phyloP scores from a whole-genome alignment of 2,888 invertebrate species.

The Dugesia japonica region DNA sequence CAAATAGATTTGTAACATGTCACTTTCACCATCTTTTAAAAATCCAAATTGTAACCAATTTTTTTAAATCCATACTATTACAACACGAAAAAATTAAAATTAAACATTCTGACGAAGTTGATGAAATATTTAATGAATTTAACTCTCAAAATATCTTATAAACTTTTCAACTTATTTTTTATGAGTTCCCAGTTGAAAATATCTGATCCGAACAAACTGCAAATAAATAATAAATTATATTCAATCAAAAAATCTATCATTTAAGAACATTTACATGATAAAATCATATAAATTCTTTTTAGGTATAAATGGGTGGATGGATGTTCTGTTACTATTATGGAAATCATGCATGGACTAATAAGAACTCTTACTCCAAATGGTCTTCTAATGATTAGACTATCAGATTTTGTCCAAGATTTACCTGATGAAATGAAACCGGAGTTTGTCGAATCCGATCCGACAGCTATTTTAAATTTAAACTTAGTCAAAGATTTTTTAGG shows the following conservation, averaged over 20 bases:
- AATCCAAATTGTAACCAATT: no score
- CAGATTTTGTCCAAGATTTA: conserved; percentile 35
- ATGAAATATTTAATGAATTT: no score
- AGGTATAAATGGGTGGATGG: conserved; percentile 38
- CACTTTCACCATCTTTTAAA: no score
- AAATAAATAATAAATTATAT: no score
- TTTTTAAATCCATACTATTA: no score
- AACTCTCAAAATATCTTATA: no score
- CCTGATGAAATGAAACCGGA: conserved; percentile 35
- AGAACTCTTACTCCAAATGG: conserved; percentile 38
- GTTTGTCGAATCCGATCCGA: conserved; percentile 23
- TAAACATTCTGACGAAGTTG: no score
- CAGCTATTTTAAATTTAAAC: conserved; percentile 29
- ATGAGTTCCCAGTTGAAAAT: no score
- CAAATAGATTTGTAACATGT: no score
- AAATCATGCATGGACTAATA: conserved; percentile 39
- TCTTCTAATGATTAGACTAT: conserved; percentile 37
- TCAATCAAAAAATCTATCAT: background rate
- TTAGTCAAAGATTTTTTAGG: conserved; percentile 20
- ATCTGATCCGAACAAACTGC: no score
- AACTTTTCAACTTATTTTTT: no score
- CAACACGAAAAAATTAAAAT: no score
- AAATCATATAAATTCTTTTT: background rate
- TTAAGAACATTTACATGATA: background rate
- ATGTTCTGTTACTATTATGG: conserved; percentile 39